Base-by-base conservation (phyloP, 2,888 invertebrate species). In the Eurois occulta region DNA sequence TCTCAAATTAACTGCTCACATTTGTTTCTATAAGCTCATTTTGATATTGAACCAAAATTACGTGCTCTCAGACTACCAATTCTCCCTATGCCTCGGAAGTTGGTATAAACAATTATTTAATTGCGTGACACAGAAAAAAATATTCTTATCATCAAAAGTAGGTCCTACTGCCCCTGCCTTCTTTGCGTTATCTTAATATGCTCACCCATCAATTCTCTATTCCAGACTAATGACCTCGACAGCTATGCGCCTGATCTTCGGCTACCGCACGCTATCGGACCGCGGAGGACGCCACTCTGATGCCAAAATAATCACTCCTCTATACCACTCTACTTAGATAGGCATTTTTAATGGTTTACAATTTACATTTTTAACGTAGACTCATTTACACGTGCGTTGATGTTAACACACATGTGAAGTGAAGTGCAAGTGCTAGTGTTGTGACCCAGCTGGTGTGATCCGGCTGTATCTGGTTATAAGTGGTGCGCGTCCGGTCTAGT, bases 381-480 rank as follows among this genome's bases (percentile, higher is more conserved):
- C 88, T 91, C 89, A 90, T 92, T 92, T 91, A 83, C 92, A 89
- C 84, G 93, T 93, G 93, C 88, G 91, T 92, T 90, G 89, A 83
- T 80, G 79, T 75, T 85, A 86, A 92, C 90, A 90, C 92, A 93
- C 93, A 93, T 93, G 95, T 94, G 93, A 93, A 93, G 95, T 94
- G 94, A 78, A 88, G 88, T 88, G 86, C 78, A 80, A 88, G 90
- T 88, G 88, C 72, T 70, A 72, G 87, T 88, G 86, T 73, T 85
- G 90, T 86, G 89, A 83, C 83, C 70, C 84, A 69, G 86, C 85
- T 82, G 77, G 78, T 80, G 55, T 21, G 60, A 66, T 75, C 76
- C 81, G 64, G 78, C 66, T 76, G 46, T 60, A 83, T 71, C 82
- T 82, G 80, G 86, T 72, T 69, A 71, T 71, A 82, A 81, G 88